Evolutionary conservation across 2,113 vertebrate genomes (phyloP).

Genomic region (Percina caprodes): DNA sequence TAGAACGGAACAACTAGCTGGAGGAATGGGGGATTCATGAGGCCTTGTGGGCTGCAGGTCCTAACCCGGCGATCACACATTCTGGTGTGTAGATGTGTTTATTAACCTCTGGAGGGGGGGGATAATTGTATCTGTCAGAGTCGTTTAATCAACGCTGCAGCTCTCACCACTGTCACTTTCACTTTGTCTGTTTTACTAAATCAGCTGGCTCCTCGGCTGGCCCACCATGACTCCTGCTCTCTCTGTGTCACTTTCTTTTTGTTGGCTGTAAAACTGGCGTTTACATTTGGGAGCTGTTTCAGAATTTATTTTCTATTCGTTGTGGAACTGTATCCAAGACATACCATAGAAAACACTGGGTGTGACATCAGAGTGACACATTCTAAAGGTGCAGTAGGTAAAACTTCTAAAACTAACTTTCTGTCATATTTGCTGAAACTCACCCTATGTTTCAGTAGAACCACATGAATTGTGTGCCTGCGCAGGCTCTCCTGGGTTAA

Average conservation of each 20-base stretch:
- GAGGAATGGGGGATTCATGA: conserved; percentile 33
- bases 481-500: no score
- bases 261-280: neutral
- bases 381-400: no score
- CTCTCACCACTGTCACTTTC: conserved; percentile 69
- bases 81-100: conserved; percentile 75
- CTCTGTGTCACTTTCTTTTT: conserved; percentile 5
- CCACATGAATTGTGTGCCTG: no score
- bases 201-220: conserved; percentile 35
- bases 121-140: conserved; percentile 83
- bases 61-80: conserved; percentile 68
- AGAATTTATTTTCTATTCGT: neutral
- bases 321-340: no score
- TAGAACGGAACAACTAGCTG: neutral
- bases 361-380: neutral
- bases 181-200: conserved; percentile 67
- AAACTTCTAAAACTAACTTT: no score
- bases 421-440: no score
- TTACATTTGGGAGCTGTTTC: neutral
- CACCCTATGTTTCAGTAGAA: no score
- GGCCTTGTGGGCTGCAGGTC: conserved; percentile 40
- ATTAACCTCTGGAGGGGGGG: conserved; percentile 78
- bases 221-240: conserved; percentile 37
- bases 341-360: neutral
- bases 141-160: conserved; percentile 75